phyloP scores from a whole-genome alignment of 2,888 invertebrate species.

The Sarcophaga subvicina region DNA sequence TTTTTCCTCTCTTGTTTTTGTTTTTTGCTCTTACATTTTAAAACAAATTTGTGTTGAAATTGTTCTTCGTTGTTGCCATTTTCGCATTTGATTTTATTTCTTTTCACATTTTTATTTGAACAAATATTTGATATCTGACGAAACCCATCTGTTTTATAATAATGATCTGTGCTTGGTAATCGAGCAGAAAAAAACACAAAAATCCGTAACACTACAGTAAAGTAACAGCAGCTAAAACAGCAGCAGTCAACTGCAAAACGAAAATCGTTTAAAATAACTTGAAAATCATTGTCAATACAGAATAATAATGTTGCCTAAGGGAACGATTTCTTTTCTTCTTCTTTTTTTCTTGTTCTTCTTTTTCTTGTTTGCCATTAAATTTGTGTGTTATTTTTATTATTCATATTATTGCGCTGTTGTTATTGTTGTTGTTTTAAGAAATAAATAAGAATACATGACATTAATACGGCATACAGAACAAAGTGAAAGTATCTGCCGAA shows the following conservation, averaged over 20 bases:
- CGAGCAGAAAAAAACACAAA: neutral
- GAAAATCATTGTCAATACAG: constrained; percentile 67
- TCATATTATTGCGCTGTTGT: neutral
- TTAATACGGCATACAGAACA: neutral
- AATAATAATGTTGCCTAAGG: constrained; percentile 70
- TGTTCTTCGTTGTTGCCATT: constrained; percentile 32
- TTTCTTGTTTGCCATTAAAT: constrained; percentile 69
- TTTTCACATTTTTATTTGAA: constrained; percentile 34
- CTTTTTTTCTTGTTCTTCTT: constrained; percentile 67
- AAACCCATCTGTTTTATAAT: constrained; percentile 48
- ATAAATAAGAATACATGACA: neutral
- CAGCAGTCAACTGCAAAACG: constrained; percentile 12
- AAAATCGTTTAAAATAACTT: constrained; percentile 53
- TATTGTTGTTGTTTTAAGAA: neutral
- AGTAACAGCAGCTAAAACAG: neutral
- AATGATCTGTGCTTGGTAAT: constrained; percentile 40
- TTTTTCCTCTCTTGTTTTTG: neutral
- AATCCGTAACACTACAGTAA: constrained; percentile 9
- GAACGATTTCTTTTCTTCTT: constrained; percentile 67
- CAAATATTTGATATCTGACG: constrained; percentile 41
- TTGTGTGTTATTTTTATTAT: constrained; percentile 52
- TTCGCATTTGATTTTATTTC: constrained; percentile 35
- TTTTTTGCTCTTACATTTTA: neutral
- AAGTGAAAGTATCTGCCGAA: neutral
- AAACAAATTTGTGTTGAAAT: constrained; percentile 32